phyloP scores from a whole-genome alignment of 2,888 invertebrate species.

The Noctua pronuba region DNA sequence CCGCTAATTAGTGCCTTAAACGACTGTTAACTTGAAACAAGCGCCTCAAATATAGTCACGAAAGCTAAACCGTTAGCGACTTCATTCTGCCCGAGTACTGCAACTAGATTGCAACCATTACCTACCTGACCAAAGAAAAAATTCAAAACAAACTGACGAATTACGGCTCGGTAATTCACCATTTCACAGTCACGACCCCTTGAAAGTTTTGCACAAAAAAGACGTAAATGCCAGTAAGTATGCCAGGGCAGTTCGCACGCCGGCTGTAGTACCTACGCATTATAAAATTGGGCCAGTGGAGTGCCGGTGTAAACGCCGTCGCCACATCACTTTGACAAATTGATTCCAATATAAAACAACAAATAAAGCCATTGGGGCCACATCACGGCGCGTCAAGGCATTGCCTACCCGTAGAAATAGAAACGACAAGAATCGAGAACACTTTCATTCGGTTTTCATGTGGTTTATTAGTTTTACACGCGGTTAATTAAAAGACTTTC shows the following conservation, averaged over 20 bases:
- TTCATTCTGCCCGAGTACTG: slow-evolving; percentile 64
- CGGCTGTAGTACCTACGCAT: slow-evolving; percentile 69
- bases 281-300: slow-evolving; percentile 83
- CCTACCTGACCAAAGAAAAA: slow-evolving; percentile 74
- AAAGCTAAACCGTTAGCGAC: slow-evolving; percentile 72
- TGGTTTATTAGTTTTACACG: slow-evolving; percentile 29
- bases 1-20: slow-evolving; percentile 76
- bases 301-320: slow-evolving; percentile 66
- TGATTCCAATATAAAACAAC: slow-evolving; percentile 75
- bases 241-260: slow-evolving; percentile 87
- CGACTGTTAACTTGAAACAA: slow-evolving; percentile 66
- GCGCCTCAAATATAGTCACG: slow-evolving; percentile 44
- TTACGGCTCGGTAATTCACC: slow-evolving; percentile 82
- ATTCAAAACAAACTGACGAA: slow-evolving; percentile 81
- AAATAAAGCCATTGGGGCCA: slow-evolving; percentile 64
- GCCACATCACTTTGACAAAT: slow-evolving; percentile 80
- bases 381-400: slow-evolving; percentile 57
- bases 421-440: slow-evolving; percentile 62
- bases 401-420: slow-evolving; percentile 54
- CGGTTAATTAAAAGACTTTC: slow-evolving; percentile 16
- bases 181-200: slow-evolving; percentile 88
- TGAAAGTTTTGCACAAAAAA: slow-evolving; percentile 82
- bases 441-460: slow-evolving; percentile 60
- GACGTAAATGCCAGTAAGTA: slow-evolving; percentile 79
- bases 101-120: slow-evolving; percentile 78